These are phyloP conservation scores for Apis florea DNA, from an alignment of 1,140 invertebrate species.

Conservation along the genomic window DNA sequence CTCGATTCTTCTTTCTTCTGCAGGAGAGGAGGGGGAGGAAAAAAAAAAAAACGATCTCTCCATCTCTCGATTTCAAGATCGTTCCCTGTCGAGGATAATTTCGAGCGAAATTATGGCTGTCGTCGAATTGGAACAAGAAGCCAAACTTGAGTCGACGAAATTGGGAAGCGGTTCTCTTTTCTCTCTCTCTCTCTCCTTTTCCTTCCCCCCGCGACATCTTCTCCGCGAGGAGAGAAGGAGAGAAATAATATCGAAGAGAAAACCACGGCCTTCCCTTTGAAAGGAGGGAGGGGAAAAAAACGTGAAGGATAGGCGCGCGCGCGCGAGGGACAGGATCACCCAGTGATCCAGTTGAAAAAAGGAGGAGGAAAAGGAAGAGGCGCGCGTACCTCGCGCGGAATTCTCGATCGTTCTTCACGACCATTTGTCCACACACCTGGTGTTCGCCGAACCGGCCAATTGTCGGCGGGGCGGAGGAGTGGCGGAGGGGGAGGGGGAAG, in stretches of 20 bases:
- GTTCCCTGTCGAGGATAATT: not conserved
- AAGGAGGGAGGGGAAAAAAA: conserved; percentile 32
- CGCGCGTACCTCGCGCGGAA: conserved; percentile 26
- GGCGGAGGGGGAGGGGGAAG: not conserved
- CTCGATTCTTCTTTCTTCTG: not conserved
- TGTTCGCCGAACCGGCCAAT: conserved; percentile 56
- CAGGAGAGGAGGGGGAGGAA: not conserved
- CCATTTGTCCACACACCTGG: conserved; percentile 60
- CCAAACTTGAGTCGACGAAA: not conserved
- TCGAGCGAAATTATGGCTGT: not conserved
- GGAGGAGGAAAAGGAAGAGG: not conserved
- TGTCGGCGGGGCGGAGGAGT: conserved; percentile 22
- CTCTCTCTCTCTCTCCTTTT: too few species aligned
- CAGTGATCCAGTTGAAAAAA: conserved; percentile 35
- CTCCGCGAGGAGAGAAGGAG: too few species aligned
- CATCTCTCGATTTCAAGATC: not conserved
- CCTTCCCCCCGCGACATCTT: too few species aligned
- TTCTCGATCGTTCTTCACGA: conserved; percentile 41
- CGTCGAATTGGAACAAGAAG: not conserved
- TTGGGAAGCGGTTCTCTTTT: not conserved
- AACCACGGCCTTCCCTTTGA: conserved; percentile 25
- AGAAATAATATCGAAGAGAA: conserved; percentile 2
- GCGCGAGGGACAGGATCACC: conserved; percentile 50
- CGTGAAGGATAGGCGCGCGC: not conserved
- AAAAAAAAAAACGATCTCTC: not conserved